These are phyloP conservation scores for Actias luna DNA, from an alignment of 2,888 invertebrate species.

Conservation along the genomic window DNA sequence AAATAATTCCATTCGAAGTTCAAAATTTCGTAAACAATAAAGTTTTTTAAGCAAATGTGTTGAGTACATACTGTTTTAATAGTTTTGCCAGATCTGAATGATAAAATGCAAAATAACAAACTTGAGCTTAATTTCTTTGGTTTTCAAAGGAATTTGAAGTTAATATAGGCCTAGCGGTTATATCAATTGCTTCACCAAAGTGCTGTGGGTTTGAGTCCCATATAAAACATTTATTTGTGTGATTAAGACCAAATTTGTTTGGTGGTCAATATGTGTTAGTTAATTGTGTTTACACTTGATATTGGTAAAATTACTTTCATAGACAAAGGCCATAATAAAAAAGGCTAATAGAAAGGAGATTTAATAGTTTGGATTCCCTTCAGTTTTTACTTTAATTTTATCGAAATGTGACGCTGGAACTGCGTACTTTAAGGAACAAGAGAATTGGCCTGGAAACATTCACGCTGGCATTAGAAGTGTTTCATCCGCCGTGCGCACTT, in stretches of 20 bases:
- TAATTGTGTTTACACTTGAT: no score
- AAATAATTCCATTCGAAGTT: neutral
- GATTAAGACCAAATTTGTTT: no score
- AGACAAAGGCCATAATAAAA: no score
- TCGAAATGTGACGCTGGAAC: slow-evolving; percentile 44
- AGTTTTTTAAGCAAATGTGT: neutral
- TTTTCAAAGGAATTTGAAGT: slow-evolving; percentile 17
- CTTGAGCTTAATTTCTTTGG: slow-evolving; percentile 17
- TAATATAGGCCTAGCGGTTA: no score
- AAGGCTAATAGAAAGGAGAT: no score
- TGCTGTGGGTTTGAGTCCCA: no score
- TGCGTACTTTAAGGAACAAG: slow-evolving; percentile 37
- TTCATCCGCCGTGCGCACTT: slow-evolving; percentile 68
- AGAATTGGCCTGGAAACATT: slow-evolving; percentile 46
- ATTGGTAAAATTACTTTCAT: no score
- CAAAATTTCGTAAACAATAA: neutral
- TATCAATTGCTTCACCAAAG: no score
- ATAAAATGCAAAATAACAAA: slow-evolving; percentile 18
- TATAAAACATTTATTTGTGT: no score
- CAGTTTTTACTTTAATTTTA: slow-evolving; percentile 38
- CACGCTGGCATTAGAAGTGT: slow-evolving; percentile 66
- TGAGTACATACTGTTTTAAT: neutral
- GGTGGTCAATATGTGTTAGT: no score
- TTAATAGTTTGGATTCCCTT: slow-evolving; percentile 38
- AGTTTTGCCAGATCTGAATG: slow-evolving; percentile 12